Conservation (phyloP, 37 sponge, comb jelly and placozoan genomes). For the Haliclona indistincta region DNA sequence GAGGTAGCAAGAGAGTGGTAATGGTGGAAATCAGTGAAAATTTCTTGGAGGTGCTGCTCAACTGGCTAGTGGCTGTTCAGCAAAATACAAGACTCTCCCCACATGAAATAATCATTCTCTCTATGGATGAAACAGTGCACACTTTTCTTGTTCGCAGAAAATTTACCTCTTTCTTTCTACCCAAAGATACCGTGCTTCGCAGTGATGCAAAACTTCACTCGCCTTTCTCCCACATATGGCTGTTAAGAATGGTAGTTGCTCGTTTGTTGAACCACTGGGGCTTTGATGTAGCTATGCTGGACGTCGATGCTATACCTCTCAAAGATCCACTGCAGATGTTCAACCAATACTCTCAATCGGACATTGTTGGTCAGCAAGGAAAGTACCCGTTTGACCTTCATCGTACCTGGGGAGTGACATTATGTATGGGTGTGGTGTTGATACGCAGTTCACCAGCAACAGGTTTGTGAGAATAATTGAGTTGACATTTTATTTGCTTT, state of each 20-base stretch:
- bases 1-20: not conserved
- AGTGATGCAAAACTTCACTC: not conserved
- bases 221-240: conserved; percentile 29
- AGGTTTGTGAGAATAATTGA: conserved; percentile 21
- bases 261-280: conserved; percentile 52
- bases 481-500: not conserved
- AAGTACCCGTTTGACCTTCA: conserved; percentile 33
- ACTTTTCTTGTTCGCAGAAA: not conserved
- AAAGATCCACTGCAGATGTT: conserved; percentile 35
- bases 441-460: conserved; percentile 29
- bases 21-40: not conserved
- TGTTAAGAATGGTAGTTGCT: conserved; percentile 11
- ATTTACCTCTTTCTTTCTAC: not conserved
- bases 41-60: conserved; percentile 25
- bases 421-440: conserved; percentile 57
- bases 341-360: conserved; percentile 12
- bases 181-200: not conserved
- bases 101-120: conserved; percentile 30
- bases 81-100: conserved; percentile 11
- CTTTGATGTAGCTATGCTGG: conserved; percentile 43
- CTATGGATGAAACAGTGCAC: conserved; percentile 19
- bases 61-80: conserved; percentile 41
- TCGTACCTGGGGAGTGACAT: conserved; percentile 32
- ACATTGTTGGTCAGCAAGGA: conserved; percentile 46
- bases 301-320: conserved; percentile 46